A percentile compares a stretch with the other conserved stretches of the same genome.
These are phyloP conservation scores for Piprites chloris DNA, from an alignment of 2,113 vertebrate genomes.

Conservation along the genomic window DNA sequence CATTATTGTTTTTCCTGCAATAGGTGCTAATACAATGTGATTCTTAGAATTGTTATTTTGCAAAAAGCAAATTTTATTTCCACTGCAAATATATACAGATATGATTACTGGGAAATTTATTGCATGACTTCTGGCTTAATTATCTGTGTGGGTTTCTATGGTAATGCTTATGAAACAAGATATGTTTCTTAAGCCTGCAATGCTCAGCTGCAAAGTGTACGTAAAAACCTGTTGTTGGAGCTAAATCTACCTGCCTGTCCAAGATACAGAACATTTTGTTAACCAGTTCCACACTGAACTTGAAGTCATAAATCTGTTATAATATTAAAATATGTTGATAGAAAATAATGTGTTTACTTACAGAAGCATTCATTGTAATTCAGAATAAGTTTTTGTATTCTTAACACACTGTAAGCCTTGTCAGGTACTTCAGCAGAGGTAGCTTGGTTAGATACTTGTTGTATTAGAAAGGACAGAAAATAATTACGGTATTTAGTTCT, in stretches of 20 bases:
- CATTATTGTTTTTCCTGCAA: neutral
- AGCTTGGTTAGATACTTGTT: neutral
- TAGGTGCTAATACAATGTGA: neutral
- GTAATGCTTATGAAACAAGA: neutral
- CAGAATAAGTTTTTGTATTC: neutral
- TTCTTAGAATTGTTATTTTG: neutral
- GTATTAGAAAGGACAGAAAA: neutral
- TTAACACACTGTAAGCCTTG: neutral
- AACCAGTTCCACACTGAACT: neutral
- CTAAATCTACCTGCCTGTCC: neutral
- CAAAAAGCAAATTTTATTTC: neutral
- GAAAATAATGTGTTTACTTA: neutral
- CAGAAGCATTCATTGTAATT: neutral
- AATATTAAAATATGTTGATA: neutral
- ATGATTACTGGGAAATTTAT: neutral
- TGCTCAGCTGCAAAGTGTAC: neutral
- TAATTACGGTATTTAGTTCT: neutral
- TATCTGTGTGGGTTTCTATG: neutral
- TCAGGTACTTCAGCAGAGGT: neutral
- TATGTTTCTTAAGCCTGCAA: neutral
- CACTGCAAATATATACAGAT: neutral
- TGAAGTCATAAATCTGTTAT: neutral
- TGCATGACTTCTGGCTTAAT: neutral
- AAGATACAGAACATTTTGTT: neutral
- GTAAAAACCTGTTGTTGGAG: neutral